These are phyloP conservation scores for Protomyctophum bolini DNA, from an alignment of 2,113 vertebrate genomes.

Conservation along the genomic window DNA sequence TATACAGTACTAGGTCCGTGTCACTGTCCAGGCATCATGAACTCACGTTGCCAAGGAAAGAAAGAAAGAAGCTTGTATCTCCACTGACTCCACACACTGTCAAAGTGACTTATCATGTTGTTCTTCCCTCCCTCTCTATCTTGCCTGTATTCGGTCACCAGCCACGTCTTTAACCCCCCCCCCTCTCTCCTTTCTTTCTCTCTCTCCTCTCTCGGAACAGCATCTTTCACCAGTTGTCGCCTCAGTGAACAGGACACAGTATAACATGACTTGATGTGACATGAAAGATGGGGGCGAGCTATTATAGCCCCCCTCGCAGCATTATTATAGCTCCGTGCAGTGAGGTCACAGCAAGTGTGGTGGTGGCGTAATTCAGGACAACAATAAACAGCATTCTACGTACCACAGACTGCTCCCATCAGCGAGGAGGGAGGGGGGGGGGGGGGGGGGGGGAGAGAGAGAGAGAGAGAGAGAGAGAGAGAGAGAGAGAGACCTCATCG, in stretches of 20 bases:
- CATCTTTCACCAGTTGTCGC: conserved; percentile 79
- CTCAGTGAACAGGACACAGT: conserved; percentile 59
- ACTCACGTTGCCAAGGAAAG: conserved; percentile 35
- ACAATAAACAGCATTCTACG: too few relatives aligned
- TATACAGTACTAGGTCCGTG: too few relatives aligned
- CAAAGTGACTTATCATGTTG: conserved; percentile 21
- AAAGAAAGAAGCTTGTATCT: conserved; percentile 10
- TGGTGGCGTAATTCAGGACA: too few relatives aligned
- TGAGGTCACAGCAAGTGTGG: too few relatives aligned
- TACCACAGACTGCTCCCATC: neutral
- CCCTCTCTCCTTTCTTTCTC: conserved; percentile 28
- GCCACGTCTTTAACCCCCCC: too few relatives aligned
- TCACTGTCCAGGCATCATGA: neutral
- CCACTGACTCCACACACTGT: conserved; percentile 47
- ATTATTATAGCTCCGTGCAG: conserved; percentile 24
- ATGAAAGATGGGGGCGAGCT: conserved; percentile 75
- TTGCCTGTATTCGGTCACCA: neutral
- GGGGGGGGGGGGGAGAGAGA: neutral
- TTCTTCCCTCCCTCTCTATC: neutral
- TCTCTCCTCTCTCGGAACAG: conserved; percentile 59
- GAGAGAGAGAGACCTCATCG: conserved; percentile 42
- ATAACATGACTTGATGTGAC: conserved; percentile 68
- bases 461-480: conserved; percentile 16
- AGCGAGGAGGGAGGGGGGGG: neutral
- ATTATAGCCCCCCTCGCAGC: conserved; percentile 38